These are phyloP conservation scores for Oscheius sp. DNA, from an alignment of 2,888 invertebrate species.

Conservation along the genomic window DNA sequence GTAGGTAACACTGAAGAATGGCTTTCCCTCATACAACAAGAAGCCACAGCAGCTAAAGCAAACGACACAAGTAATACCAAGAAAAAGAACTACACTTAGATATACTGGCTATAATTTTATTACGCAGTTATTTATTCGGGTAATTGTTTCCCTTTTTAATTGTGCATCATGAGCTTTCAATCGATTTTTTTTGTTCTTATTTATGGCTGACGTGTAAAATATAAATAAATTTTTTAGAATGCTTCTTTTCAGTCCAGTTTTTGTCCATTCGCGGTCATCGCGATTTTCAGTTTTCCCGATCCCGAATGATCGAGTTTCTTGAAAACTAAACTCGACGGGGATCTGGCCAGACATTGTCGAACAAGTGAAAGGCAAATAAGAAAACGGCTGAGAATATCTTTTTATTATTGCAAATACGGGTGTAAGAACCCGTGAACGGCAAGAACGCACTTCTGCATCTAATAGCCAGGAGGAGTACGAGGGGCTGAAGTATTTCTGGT, in stretches of 20 bases:
- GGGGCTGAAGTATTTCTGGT: slow-evolving; percentile 50
- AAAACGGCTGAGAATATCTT: background rate
- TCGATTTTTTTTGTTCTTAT: background rate
- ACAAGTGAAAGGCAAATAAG: background rate
- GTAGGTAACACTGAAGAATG: slow-evolving; percentile 21
- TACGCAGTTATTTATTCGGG: slow-evolving; percentile 1
- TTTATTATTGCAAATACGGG: slow-evolving; percentile 32
- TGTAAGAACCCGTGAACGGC: background rate
- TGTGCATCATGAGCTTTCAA: slow-evolving; percentile 6
- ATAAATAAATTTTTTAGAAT: background rate
- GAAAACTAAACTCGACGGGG: background rate
- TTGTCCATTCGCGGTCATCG: background rate
- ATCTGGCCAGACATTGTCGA: background rate
- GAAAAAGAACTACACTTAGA: background rate
- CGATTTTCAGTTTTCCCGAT: slow-evolving; percentile 11
- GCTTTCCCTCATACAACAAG: slow-evolving; percentile 9
- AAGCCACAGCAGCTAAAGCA: slow-evolving; percentile 8
- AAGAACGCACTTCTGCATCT: slow-evolving; percentile 31
- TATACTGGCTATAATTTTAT: background rate
- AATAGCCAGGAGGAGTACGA: slow-evolving; percentile 66
- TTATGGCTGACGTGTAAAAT: background rate
- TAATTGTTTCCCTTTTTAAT: background rate
- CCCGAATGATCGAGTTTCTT: slow-evolving; percentile 2
- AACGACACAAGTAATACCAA: slow-evolving; percentile 8
- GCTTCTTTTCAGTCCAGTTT: background rate